Base-by-base conservation (phyloP, 2,797 vertebrate species). In the Neosilurus mollespiculum region DNA sequence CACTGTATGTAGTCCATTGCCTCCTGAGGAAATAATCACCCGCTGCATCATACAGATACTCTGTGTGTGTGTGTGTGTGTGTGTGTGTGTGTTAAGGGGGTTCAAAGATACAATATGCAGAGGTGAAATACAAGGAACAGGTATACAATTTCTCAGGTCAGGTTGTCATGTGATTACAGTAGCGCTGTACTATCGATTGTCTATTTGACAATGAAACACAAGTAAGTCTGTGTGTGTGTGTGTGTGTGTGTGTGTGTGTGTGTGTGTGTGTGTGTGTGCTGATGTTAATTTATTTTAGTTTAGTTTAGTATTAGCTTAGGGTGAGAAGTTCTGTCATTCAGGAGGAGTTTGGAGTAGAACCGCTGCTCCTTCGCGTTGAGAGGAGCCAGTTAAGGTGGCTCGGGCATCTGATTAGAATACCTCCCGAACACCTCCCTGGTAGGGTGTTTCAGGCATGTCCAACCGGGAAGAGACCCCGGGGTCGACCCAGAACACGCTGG, bases 151-250 rank as follows among this genome's bases (percentile, higher is more conserved):
- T 37, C 54, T 61, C 30, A 77, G 43, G 54, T 59, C 56, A 11
- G 67, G 67, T 49, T 70, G 67, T 70, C 67, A 70, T 49, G 67
- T 49, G 67, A 49, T 70, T 49, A 70, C 37, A 49, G 37, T 49
- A 49, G 37, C 20, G 20, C 20, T 20, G 37, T 49, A n/a, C 49
- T 70, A 70, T 70, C 22, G 67, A 70, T 70, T 7, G 62, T 43
- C 62, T 14, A 14, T 62, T n/a, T 62, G 16, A 67, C 30, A 37
- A 20, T 49, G 67, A 49, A 70, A 70, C 67, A 70, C 22, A 37
- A 70, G 67, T 43, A 43, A 43, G 34, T 12, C 16, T 37, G 65
- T 37, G 66, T 43, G 34, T 70, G 37, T 49, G 37, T 67, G 43
- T 14, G 20, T 70, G 64, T 34, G 64, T 66, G 64, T 66, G 66